phyloP scores from a whole-genome alignment of 1,140 invertebrate genomes.

The Colletes latitarsis region DNA sequence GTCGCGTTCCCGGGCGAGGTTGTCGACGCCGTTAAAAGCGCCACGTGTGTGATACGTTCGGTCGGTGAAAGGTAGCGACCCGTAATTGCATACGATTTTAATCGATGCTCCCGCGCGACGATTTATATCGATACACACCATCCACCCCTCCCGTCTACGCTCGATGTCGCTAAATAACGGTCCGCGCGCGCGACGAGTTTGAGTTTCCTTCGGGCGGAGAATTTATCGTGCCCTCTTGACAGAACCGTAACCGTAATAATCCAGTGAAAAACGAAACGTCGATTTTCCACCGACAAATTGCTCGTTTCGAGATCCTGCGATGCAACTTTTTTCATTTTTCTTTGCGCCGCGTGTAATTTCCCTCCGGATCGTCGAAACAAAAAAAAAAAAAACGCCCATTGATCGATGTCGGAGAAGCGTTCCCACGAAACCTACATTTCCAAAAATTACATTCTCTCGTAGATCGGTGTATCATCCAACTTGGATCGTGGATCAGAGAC shows the following conservation, averaged over 20 bases:
- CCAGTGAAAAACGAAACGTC: background rate
- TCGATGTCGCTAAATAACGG: no score
- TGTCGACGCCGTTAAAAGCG: slow-evolving; percentile 39
- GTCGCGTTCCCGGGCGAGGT: slow-evolving; percentile 37
- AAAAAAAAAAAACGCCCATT: no score
- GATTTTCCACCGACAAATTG: background rate
- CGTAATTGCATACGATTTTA: slow-evolving; percentile 24
- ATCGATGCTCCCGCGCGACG: slow-evolving; percentile 4
- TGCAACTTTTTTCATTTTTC: background rate
- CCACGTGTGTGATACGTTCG: slow-evolving; percentile 39
- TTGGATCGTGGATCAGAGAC: no score
- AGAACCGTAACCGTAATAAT: background rate
- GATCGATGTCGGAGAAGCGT: no score
- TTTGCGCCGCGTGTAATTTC: background rate
- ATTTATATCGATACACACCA: slow-evolving; percentile 6
- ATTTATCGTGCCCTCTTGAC: no score
- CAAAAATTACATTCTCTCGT: no score
- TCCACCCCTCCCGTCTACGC: no score
- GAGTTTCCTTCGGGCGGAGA: no score
- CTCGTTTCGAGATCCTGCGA: no score
- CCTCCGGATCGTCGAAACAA: background rate
- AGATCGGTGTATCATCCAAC: no score
- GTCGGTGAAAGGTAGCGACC: slow-evolving; percentile 12
- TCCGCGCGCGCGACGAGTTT: no score
- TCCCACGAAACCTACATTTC: no score